phyloP scores from a whole-genome alignment of 2,113 vertebrate species.

The Alethe diademata region DNA sequence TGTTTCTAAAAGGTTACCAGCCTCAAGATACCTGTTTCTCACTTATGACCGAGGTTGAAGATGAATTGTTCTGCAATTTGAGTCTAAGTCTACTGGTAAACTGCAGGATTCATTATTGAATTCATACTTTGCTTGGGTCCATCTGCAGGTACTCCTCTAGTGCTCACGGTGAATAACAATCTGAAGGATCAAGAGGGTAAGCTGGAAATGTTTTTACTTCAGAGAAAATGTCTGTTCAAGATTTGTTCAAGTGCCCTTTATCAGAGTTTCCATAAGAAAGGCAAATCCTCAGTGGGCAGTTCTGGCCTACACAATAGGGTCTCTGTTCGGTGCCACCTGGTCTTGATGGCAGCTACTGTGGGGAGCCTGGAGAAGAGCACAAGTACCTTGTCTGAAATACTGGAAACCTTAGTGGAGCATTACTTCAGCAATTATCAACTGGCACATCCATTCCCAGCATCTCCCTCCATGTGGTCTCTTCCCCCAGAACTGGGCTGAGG shows the following conservation, averaged over 20 bases:
- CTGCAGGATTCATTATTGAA: background rate
- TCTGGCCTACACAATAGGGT: background rate
- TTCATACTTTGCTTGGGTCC: background rate
- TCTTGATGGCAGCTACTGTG: background rate
- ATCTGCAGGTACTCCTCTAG: background rate
- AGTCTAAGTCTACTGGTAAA: background rate
- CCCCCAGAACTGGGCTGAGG: background rate
- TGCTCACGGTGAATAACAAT: fast-evolving
- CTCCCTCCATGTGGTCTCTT: background rate
- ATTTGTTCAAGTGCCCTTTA: background rate
- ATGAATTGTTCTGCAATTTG: background rate
- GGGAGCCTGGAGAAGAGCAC: background rate
- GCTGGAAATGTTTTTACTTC: background rate
- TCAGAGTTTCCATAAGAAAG: background rate
- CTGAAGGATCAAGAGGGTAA: background rate
- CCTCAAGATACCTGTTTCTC: background rate
- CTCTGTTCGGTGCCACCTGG: background rate
- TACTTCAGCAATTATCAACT: background rate
- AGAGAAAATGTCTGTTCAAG: background rate
- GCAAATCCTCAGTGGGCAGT: background rate
- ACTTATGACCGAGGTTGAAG: background rate
- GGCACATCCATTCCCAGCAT: background rate
- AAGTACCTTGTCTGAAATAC: background rate
- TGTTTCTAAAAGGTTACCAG: constrained; percentile 12
- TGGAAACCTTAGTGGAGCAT: background rate